These are phyloP conservation scores for Idaea dimidiata DNA, from an alignment of 2,888 invertebrate species.

Conservation along the genomic window DNA sequence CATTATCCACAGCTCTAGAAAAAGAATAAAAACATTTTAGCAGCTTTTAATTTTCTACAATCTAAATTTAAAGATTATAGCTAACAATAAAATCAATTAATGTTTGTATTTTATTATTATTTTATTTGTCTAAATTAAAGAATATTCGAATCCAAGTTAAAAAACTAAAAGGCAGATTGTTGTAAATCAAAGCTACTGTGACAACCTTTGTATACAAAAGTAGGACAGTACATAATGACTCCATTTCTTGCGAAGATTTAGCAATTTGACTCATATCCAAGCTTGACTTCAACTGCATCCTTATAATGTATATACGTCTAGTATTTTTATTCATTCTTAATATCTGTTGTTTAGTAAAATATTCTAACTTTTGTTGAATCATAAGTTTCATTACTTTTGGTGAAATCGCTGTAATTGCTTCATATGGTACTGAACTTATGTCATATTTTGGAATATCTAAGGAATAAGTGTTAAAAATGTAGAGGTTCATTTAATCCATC, in stretches of 20 bases:
- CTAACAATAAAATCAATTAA: no score
- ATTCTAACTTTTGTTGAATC: conserved; percentile 55
- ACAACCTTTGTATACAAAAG: conserved; percentile 20
- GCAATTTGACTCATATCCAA: conserved; percentile 56
- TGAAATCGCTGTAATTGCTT: conserved; percentile 61
- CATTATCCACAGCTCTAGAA: no score
- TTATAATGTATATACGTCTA: conserved; percentile 59
- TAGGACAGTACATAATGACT: background rate
- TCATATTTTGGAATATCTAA: conserved; percentile 59
- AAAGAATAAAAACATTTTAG: no score
- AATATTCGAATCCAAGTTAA: no score
- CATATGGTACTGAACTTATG: conserved; percentile 61
- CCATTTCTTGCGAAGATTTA: conserved; percentile 18
- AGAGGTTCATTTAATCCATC: background rate
- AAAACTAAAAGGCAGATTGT: background rate
- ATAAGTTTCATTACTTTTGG: conserved; percentile 55
- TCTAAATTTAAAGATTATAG: no score
- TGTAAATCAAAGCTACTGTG: conserved; percentile 12
- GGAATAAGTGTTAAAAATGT: conserved; percentile 4
- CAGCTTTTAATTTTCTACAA: no score
- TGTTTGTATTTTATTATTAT: background rate
- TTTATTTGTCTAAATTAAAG: background rate
- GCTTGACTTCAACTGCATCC: conserved; percentile 59
- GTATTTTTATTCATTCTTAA: conserved; percentile 58
- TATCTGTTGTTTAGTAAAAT: conserved; percentile 67